A percentile compares a stretch with the other conserved stretches of the same genome.
Conservation (phyloP, 2,797 vertebrate species). For the Iguana delicatissima region DNA sequence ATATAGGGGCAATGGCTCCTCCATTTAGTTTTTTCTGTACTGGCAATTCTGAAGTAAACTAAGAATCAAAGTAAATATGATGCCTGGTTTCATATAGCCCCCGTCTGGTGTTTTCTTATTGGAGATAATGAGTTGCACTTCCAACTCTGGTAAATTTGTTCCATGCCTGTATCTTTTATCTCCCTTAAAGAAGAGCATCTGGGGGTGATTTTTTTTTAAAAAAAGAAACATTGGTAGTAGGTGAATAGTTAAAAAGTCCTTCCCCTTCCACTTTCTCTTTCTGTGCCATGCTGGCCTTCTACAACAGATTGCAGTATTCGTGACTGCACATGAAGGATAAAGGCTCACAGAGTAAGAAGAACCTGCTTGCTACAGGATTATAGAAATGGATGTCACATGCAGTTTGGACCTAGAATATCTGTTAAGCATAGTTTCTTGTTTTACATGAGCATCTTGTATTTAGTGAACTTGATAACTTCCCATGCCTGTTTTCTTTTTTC, state of each 20-base stretch:
- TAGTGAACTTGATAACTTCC: too few species aligned
- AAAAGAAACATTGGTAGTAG: neutral
- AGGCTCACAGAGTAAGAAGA: too few species aligned
- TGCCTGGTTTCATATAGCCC: neutral
- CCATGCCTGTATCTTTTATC: too few species aligned
- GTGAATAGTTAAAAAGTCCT: neutral
- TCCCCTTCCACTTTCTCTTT: neutral
- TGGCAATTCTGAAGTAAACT: neutral
- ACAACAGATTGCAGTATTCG: neutral
- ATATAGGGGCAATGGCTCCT: too few species aligned
- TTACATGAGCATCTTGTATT: neutral
- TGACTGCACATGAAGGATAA: neutral
- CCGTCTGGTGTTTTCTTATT: neutral
- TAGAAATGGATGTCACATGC: too few species aligned
- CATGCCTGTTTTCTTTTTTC: too few species aligned
- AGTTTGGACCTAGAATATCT: neutral
- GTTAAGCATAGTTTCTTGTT: too few species aligned
- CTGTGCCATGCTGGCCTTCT: neutral
- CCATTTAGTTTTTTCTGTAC: neutral
- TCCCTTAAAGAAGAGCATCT: neutral
- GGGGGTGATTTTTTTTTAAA: neutral
- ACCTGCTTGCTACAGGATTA: neutral
- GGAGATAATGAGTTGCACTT: neutral
- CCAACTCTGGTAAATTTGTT: neutral
- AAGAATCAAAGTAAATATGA: neutral